A percentile compares a stretch with the other conserved stretches of the same genome.
Evolutionary conservation across 2,888 invertebrate species (phyloP).

Genomic region (Sclerodermus sp.): DNA sequence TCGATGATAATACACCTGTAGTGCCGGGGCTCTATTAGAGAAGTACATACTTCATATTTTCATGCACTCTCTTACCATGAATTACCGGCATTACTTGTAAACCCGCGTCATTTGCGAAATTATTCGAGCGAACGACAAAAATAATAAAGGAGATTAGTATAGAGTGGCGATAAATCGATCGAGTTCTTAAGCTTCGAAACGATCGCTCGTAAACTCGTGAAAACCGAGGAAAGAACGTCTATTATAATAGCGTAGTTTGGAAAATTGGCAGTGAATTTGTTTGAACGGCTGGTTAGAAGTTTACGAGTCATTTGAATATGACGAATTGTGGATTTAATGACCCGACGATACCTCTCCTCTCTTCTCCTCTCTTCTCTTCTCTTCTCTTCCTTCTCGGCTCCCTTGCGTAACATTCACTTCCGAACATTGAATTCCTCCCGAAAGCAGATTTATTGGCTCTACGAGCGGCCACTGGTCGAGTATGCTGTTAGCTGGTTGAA

Average conservation of each 20-base stretch:
- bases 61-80: slow-evolving; percentile 10
- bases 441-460: slow-evolving; percentile 21
- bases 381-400: neutral
- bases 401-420: neutral
- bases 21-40: neutral
- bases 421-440: slow-evolving; percentile 13
- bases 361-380: neutral
- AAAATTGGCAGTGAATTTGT: slow-evolving; percentile 31
- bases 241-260: slow-evolving; percentile 29
- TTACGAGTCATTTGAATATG: slow-evolving; percentile 31
- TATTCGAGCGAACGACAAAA: no score
- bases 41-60: no score
- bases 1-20: neutral
- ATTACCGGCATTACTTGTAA: slow-evolving; percentile 13
- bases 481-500: slow-evolving; percentile 9
- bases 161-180: slow-evolving; percentile 21
- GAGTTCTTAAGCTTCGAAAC: slow-evolving; percentile 14
- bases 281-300: slow-evolving; percentile 18
- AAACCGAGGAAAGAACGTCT: slow-evolving; percentile 15
- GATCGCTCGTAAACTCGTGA: slow-evolving; percentile 25
- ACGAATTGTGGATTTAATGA: slow-evolving; percentile 29
- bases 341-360: slow-evolving; percentile 2
- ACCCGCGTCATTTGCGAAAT: neutral
- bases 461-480: slow-evolving; percentile 6
- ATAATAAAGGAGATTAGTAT: no score